phyloP scores from a whole-genome alignment of 2,797 vertebrate genomes.

The Propithecus deckenii region DNA sequence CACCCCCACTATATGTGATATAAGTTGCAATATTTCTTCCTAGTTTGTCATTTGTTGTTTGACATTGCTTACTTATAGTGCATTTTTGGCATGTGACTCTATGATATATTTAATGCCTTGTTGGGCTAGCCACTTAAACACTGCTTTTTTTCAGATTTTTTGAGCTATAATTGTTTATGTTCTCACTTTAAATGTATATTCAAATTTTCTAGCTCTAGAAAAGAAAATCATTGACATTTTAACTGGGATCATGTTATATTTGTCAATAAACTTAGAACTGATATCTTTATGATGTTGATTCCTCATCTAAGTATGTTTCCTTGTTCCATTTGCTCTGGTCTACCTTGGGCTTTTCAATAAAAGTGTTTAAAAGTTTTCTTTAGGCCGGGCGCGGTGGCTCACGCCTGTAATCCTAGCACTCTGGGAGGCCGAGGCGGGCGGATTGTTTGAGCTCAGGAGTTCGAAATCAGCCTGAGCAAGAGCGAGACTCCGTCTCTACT shows the following conservation, averaged over 20 bases:
- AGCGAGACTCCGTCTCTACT: no score
- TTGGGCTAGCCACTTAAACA: neutral
- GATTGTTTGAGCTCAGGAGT: no score
- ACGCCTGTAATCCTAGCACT: no score
- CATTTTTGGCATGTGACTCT: neutral
- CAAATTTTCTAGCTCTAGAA: neutral
- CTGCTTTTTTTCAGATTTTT: neutral
- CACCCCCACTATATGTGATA: neutral
- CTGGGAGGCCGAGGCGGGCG: no score
- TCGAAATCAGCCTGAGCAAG: no score
- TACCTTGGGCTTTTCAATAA: neutral
- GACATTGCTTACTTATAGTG: neutral
- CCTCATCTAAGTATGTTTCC: neutral
- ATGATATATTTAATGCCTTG: neutral
- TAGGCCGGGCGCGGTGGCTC: no score
- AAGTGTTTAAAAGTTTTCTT: neutral
- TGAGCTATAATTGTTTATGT: neutral
- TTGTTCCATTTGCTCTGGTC: neutral
- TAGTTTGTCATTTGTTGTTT: neutral
- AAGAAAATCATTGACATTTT: neutral
- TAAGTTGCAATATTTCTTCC: neutral
- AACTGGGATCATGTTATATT: neutral
- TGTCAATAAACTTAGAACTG: neutral
- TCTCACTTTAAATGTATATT: conserved; percentile 39
- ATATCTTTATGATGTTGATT: neutral